A percentile compares a stretch with the other conserved stretches of the same genome.
These are phyloP conservation scores for Steinernema feltiae DNA, from an alignment of 1,140 invertebrate genomes.

Conservation along the genomic window DNA sequence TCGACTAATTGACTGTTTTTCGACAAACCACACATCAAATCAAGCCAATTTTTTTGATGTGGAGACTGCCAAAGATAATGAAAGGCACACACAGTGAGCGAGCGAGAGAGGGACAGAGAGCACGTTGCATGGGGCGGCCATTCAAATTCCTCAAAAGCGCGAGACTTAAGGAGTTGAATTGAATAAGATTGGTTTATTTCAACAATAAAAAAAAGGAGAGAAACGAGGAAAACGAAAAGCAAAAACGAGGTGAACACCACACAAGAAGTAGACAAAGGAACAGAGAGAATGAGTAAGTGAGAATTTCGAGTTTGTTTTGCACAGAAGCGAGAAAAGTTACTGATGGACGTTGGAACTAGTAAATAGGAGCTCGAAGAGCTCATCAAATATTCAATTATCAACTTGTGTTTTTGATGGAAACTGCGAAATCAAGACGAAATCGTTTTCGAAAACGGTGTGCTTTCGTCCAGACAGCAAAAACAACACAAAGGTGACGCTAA, in stretches of 20 bases:
- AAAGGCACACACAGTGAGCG: neutral
- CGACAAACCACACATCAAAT: conserved; percentile 11
- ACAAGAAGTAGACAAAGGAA: neutral
- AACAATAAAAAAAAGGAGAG: neutral
- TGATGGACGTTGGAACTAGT: conserved; percentile 15
- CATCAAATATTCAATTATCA: conserved; percentile 13
- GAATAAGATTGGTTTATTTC: too few relatives aligned
- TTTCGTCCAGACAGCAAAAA: too few relatives aligned
- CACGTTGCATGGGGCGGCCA: neutral
- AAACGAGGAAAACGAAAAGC: neutral
- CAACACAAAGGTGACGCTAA: too few relatives aligned
- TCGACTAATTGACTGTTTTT: conserved; percentile 14
- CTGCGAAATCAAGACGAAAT: too few relatives aligned
- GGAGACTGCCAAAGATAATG: conserved; percentile 2
- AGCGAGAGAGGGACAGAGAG: too few relatives aligned
- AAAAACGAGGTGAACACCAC: neutral
- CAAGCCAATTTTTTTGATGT: conserved; percentile 13
- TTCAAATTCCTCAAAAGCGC: neutral
- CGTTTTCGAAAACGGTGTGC: too few relatives aligned
- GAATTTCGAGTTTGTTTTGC: conserved; percentile 6
- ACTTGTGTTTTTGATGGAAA: neutral
- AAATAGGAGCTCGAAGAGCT: neutral
- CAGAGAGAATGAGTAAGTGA: conserved; percentile 6
- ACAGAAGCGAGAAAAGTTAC: conserved; percentile 2
- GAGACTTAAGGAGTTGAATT: too few relatives aligned